Evolutionary conservation across 2,797 vertebrate species (phyloP), one percentile per base, ranked within the genome.

Genomic region (Zenarchopterus dispar): DNA sequence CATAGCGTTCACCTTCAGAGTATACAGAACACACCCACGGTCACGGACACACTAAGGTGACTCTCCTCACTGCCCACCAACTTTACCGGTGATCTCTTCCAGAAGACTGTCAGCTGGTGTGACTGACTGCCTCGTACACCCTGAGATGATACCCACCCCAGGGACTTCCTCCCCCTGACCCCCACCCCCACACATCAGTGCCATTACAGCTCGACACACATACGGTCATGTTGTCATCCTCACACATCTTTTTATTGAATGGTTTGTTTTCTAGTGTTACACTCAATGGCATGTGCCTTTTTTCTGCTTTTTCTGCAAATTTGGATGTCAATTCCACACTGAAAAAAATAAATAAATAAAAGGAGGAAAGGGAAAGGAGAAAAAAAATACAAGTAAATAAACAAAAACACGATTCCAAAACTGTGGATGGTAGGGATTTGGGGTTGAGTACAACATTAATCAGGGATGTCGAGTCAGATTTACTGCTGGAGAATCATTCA

Each of bases 211-310:
- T 82, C 68, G 81, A 84, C 73, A 78, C 83, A 77, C 88, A 76
- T 70, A 82, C 67, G 67, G 42, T 67, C 78, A 77, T 43, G 80
- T 75, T 82, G 65, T 84, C 82, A 84, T 85, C 75, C 60, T 84
- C 84, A 75, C 73, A 10, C 78, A 84, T 75, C 16, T 86, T 87
- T n/a, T 78, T 64, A 76, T 86, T 81, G 54, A 82, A 77, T 62
- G 55, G 58, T 92, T 90, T 67, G 60, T 89, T 86, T n/a, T 85
- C 65, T 80, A 70, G 73, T 91, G 85, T 91, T 91, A 84, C 89
- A 93, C 91, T 90, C 78, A 84, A 91, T 92, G 91, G 91, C 92
- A 92, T 93, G 93, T 94, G 93, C 93, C 93, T 94, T 94, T 91
- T 93, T 93, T 92, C 89, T 91, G 87, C 86, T 89, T 92, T 93